Evolutionary conservation across 2,113 vertebrate genomes (phyloP), one percentile per base, ranked within the genome.

Genomic region (Craseonycteris thonglongyai): DNA sequence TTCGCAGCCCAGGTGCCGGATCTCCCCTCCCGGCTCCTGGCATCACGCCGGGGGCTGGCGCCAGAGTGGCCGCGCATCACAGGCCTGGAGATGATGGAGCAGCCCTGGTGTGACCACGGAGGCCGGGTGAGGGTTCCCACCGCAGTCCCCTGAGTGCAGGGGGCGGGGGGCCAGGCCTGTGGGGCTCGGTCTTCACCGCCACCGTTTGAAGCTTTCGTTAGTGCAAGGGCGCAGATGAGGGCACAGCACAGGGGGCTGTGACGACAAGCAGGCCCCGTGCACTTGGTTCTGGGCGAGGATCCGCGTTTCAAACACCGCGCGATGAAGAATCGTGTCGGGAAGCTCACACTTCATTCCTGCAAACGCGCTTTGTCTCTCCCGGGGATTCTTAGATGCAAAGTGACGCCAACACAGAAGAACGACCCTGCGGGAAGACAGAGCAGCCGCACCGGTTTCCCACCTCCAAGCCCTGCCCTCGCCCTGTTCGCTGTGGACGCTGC

Each of bases 201-300:
- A 5, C 2, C 24, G 16, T 11, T 6, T 26, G 30, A 47, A 6
- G 72, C 10, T 45, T 85, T 79, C 2, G 22, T 12, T 5, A 21
- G 7, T 56, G 26, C 9, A 28, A 56, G n/a, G 8, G 4, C 13
- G 2, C 26, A 12, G 38, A 6, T 1, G n/a, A 40, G 6, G 33
- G 7, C 1, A 1, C 6, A 1, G 4, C 3, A 3, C 0, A 19
- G 66, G 1, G 1, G 2, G 7, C 0, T 38, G 0, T 24, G 1
- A 5, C 0, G 1, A 2, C 6, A 16, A 4, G 7, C 3, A 21
- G 33, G 19, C 19, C 0, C 7, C 4, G 5, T 1, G 6, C 11
- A 10, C 6, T 30, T 6, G 2, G 19, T 14, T 0, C 14, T 2
- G 7, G 3, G 58, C 2, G 7, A 5, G 10, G 45, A 5, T 54